Base-by-base conservation (phyloP, 1,140 invertebrate species). In the Andrena cerasifolii region DNA sequence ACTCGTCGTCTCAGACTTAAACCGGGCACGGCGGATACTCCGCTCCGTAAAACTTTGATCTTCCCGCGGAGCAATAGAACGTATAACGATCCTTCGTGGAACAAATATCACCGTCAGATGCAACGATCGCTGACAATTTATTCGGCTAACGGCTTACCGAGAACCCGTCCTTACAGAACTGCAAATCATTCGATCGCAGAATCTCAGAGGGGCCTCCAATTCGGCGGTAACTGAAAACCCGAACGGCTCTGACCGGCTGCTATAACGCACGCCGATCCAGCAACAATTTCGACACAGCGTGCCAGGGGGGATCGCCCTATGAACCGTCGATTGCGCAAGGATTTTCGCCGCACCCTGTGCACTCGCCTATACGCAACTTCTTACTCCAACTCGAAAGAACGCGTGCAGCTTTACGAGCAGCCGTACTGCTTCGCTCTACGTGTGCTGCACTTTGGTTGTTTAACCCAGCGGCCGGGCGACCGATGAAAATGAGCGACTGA, bases 401-500 rank as follows among this genome's bases (percentile, higher is more conserved):
- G 14, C 53, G 53, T 75, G 16, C 28, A 28, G 5, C 14, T 33
- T 33, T 28, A 49, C 67, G n/a, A 54, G 33, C 67, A 47, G 67
- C 3, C 51, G 26, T 67, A 67, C 21, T 47, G 58, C 21, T 33
- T 51, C 26, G 21, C 36, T 3, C 36, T 40, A 40, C 10, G 62
- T 26, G 49, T 68, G 47, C 26, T 49, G 36, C 21, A 16, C 28
- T 43, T 68, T 73, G 51, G 72, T 28, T 56, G 26, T 68, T 76
- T 76, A 68, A 68, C 73, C 63, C 43, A 49, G 26, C 62, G 26
- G 7, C 26, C 33, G 58, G 24, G 58, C n/a, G 40, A n/a, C 43
- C 26, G 63, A 68, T 49, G 65, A 68, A 49, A 59, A 59, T 47
- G 53, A 68, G 65, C 26, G 73, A 74, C 71, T 54, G 71, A 75